Evolutionary conservation across 2,888 invertebrate species (phyloP).

Genomic region (Tanytarsus gracilentus): DNA sequence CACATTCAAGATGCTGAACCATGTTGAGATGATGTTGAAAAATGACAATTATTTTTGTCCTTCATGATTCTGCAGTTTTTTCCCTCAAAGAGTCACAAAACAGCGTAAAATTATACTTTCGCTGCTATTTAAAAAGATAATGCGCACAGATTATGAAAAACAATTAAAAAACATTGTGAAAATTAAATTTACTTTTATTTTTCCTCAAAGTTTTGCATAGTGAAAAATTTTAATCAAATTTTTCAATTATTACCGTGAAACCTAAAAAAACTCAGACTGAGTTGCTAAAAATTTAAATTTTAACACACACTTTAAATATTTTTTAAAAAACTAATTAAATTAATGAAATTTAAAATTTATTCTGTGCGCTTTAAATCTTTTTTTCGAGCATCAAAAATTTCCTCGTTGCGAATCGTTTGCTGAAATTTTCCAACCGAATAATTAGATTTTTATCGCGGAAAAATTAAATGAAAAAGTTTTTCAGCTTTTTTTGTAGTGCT

Average conservation of each 20-base stretch:
- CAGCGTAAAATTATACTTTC: too few species aligned
- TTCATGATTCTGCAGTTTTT: not conserved
- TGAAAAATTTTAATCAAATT: too few species aligned
- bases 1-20: slow-evolving; percentile 6
- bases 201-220: too few species aligned
- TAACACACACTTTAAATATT: too few species aligned
- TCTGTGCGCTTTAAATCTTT: not conserved
- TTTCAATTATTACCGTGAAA: too few species aligned
- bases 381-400: not conserved
- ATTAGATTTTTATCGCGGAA: not conserved
- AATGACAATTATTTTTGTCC: not conserved
- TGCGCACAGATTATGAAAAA: not conserved
- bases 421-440: slow-evolving; percentile 3
- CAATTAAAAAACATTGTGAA: not conserved
- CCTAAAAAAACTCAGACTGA: too few species aligned
- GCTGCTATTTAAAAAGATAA: not conserved
- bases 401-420: not conserved
- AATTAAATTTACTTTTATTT: not conserved
- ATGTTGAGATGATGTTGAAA: slow-evolving; percentile 12
- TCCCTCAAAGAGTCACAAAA: too few species aligned
- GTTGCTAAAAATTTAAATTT: too few species aligned
- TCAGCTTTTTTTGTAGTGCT: too few species aligned
- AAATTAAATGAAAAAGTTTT: too few species aligned
- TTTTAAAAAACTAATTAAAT: too few species aligned
- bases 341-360: too few species aligned